Evolutionary conservation across 2,888 invertebrate genomes (phyloP).

Genomic region (Girardia tigrina): DNA sequence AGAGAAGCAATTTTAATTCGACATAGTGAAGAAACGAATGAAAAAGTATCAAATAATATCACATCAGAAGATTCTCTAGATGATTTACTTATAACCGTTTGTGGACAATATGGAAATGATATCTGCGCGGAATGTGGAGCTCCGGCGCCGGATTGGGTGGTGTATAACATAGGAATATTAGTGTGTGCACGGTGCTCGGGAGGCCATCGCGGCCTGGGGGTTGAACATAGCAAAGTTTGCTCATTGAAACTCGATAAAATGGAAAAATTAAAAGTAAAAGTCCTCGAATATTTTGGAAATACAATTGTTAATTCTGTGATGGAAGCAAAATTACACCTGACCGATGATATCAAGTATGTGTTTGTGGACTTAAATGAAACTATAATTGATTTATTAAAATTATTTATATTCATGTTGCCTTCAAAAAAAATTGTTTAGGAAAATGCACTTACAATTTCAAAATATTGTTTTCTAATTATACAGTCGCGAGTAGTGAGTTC

Average conservation of each 20-base stretch:
- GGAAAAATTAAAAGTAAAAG: neutral
- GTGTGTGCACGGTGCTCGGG: constrained; percentile 15
- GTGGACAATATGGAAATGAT: neutral
- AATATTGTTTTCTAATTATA: too few relatives aligned
- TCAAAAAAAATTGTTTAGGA: too few relatives aligned
- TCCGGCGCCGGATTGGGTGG: neutral
- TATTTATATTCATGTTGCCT: too few relatives aligned
- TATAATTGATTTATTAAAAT: too few relatives aligned
- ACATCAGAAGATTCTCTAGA: neutral
- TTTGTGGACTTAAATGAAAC: too few relatives aligned
- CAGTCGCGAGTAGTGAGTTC: too few relatives aligned
- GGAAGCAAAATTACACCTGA: neutral
- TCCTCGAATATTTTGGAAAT: neutral
- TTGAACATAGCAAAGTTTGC: neutral
- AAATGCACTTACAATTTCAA: too few relatives aligned
- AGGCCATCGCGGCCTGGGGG: neutral
- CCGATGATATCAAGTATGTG: constrained; percentile 5
- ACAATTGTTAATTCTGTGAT: neutral
- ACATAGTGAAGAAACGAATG: neutral
- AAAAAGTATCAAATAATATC: neutral
- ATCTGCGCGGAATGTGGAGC: neutral
- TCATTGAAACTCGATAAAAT: neutral
- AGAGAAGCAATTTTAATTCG: neutral
- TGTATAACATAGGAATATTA: neutral
- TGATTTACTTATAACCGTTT: neutral